Evolutionary conservation across 2,797 vertebrate genomes (phyloP).

Genomic region (Allobates femoralis): DNA sequence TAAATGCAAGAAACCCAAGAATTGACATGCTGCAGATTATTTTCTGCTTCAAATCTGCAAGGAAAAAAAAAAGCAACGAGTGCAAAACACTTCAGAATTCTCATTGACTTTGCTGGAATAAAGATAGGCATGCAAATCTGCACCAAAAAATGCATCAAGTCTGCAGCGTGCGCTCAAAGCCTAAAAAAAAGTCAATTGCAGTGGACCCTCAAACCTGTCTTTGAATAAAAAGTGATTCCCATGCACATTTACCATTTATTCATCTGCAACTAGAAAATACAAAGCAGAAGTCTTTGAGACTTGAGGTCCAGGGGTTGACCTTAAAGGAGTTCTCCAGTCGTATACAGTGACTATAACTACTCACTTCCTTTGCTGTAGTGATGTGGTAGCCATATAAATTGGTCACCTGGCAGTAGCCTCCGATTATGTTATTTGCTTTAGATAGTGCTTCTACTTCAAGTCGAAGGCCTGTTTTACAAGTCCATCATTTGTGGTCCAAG

Average conservation of each 20-base stretch:
- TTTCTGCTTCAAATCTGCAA: too few species aligned
- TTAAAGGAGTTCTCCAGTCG: not conserved
- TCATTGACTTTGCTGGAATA: too few species aligned
- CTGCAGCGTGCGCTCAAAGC: too few species aligned
- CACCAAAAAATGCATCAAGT: too few species aligned
- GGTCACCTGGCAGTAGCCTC: not conserved
- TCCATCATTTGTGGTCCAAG: too few species aligned
- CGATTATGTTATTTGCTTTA: not conserved
- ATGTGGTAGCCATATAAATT: not conserved
- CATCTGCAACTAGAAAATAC: not conserved
- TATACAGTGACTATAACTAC: not conserved
- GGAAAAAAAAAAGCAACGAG: too few species aligned
- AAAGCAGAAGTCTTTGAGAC: not conserved
- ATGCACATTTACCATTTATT: not conserved
- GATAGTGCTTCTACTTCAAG: not conserved
- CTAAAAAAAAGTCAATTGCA: slow-evolving; percentile 69
- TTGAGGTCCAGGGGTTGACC: slow-evolving; percentile 21
- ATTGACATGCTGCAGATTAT: too few species aligned
- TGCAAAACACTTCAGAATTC: too few species aligned
- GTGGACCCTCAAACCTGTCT: not conserved
- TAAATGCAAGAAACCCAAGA: too few species aligned
- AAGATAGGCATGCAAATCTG: too few species aligned
- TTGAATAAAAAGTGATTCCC: not conserved
- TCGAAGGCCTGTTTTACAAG: too few species aligned
- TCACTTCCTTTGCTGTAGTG: not conserved